Evolutionary conservation across 1,140 invertebrate genomes (phyloP).

Genomic region (Apis florea): DNA sequence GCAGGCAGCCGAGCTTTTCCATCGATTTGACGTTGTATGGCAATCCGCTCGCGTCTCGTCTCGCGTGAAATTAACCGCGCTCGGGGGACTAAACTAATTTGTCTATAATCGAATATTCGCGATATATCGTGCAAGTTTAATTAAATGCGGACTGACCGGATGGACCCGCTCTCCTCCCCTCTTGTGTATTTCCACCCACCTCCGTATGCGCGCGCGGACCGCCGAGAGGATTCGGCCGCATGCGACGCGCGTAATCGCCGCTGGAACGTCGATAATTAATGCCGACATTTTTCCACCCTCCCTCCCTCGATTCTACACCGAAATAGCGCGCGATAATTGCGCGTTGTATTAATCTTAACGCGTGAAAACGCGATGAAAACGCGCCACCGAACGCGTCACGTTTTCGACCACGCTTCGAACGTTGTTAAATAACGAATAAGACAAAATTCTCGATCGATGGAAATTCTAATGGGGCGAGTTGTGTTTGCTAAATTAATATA

Average conservation of each 20-base stretch:
- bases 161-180: constrained; percentile 31
- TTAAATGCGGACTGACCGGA: constrained; percentile 67
- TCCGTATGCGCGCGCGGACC: not conserved
- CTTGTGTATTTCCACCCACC: constrained; percentile 33
- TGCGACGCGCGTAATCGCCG: constrained; percentile 42
- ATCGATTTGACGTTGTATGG: constrained; percentile 49
- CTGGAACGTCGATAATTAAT: constrained; percentile 58
- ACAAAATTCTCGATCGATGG: not conserved
- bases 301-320: constrained; percentile 25
- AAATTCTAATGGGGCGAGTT: too few relatives aligned
- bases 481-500: too few relatives aligned
- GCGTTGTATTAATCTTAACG: constrained; percentile 8
- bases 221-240: constrained; percentile 5
- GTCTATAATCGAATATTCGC: constrained; percentile 69
- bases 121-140: constrained; percentile 69
- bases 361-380: constrained; percentile 8
- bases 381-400: not conserved
- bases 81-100: constrained; percentile 68
- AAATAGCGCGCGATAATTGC: constrained; percentile 41
- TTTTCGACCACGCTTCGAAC: not conserved
- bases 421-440: constrained; percentile 28
- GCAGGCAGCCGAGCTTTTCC: constrained; percentile 6
- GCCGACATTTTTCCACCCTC: constrained; percentile 50
- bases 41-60: constrained; percentile 57
- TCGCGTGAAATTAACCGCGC: constrained; percentile 68